A percentile compares a stretch with the other conserved stretches of the same genome.
Evolutionary conservation across 1,140 invertebrate genomes (phyloP).

Genomic region (Drosophila rhopaloa): DNA sequence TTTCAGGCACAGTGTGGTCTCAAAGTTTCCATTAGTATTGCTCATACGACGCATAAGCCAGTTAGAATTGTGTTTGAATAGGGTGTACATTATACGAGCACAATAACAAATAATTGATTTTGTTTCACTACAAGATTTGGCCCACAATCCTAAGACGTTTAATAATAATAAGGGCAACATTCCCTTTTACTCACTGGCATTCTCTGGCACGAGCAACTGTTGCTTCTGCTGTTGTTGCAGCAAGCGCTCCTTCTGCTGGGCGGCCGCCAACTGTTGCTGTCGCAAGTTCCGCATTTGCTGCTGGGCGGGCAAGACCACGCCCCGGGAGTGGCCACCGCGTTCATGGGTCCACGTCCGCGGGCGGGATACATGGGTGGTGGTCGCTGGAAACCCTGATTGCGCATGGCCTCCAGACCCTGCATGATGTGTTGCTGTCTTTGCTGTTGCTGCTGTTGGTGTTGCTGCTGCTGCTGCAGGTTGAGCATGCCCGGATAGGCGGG

Average conservation of each 20-base stretch:
- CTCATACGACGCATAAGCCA: too few species aligned
- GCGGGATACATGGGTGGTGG: constrained; percentile 79
- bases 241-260: constrained; percentile 86
- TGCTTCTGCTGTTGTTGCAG: constrained; percentile 90
- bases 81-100: too few species aligned
- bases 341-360: constrained; percentile 70
- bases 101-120: too few species aligned
- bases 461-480: constrained; percentile 19
- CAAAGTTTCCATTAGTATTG: too few species aligned
- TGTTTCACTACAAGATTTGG: too few species aligned
- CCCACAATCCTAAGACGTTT: too few species aligned
- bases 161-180: not conserved
- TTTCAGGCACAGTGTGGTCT: too few species aligned
- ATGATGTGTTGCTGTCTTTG: constrained; percentile 55
- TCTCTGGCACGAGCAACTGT: constrained; percentile 88
- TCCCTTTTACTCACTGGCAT: constrained; percentile 85
- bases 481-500: constrained; percentile 76
- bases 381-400: constrained; percentile 74
- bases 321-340: constrained; percentile 77
- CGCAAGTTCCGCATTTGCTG: constrained; percentile 82
- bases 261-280: constrained; percentile 75
- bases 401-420: constrained; percentile 60
- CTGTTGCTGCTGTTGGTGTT: constrained; percentile 40
- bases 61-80: too few species aligned
- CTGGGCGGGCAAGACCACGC: constrained; percentile 66